phyloP scores from a whole-genome alignment of 2,888 invertebrate genomes.

The Cheilosia soror region DNA sequence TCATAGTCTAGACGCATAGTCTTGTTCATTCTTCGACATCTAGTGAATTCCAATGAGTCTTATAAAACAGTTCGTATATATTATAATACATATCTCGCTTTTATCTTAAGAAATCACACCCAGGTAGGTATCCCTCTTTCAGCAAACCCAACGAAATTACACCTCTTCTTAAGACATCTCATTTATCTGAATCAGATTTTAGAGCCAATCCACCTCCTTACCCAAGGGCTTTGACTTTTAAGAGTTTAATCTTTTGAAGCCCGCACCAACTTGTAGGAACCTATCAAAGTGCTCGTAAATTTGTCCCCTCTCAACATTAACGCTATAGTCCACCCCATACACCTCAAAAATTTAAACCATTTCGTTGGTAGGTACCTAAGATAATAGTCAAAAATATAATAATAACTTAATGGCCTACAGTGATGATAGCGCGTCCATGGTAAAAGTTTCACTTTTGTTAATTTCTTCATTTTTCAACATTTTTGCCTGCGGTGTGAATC shows the following conservation, averaged over 20 bases:
- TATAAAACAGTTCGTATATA: no score
- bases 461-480: constrained; percentile 52
- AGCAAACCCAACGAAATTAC: not conserved
- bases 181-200: not conserved
- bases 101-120: no score
- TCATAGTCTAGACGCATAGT: no score
- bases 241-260: not conserved
- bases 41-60: no score
- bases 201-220: not conserved
- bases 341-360: not conserved
- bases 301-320: not conserved
- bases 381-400: constrained; percentile 13
- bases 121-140: no score
- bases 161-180: not conserved
- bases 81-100: no score
- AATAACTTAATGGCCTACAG: constrained; percentile 29
- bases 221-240: not conserved
- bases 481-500: constrained; percentile 51
- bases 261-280: not conserved
- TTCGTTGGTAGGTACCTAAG: not conserved
- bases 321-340: not conserved
- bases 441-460: constrained; percentile 37
- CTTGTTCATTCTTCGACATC: no score
- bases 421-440: constrained; percentile 41
- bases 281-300: not conserved